These are phyloP conservation scores for Aplochiton taeniatus DNA, from an alignment of 2,797 vertebrate species.

Conservation along the genomic window DNA sequence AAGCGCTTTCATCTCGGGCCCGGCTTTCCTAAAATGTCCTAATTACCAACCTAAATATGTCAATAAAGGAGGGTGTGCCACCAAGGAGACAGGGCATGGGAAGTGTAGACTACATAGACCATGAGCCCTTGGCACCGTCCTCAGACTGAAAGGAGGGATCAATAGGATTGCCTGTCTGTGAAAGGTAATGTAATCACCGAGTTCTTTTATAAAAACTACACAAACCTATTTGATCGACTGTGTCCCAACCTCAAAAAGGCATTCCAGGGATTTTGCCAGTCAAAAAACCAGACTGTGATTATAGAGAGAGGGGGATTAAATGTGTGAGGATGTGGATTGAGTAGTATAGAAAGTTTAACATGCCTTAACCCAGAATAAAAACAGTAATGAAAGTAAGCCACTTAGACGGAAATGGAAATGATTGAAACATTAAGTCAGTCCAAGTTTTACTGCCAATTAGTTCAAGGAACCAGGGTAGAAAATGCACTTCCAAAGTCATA, in stretches of 20 bases:
- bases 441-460: slow-evolving; percentile 36
- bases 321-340: slow-evolving; percentile 53
- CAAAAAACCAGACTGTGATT: slow-evolving; percentile 63
- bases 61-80: slow-evolving; percentile 51
- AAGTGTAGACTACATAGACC: slow-evolving; percentile 40
- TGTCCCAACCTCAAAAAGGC: slow-evolving; percentile 59
- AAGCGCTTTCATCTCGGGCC: slow-evolving; percentile 57
- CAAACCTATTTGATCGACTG: slow-evolving; percentile 58
- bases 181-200: slow-evolving; percentile 62
- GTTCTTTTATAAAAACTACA: slow-evolving; percentile 56
- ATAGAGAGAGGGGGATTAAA: slow-evolving; percentile 48
- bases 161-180: slow-evolving; percentile 62
- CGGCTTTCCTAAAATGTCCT: slow-evolving; percentile 44
- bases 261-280: slow-evolving; percentile 61
- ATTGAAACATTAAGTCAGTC: slow-evolving; percentile 46
- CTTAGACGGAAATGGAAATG: slow-evolving; percentile 50
- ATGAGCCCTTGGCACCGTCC: slow-evolving; percentile 38
- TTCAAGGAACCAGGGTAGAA: slow-evolving; percentile 25
- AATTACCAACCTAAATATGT: slow-evolving; percentile 70
- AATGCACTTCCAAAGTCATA: too few relatives aligned
- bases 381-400: slow-evolving; percentile 8
- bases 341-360: slow-evolving; percentile 41
- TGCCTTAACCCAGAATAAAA: slow-evolving; percentile 41
- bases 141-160: slow-evolving; percentile 53
- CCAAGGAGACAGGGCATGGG: slow-evolving; percentile 33